Conservation (phyloP, 2,113 vertebrate species). For the Dromas ardeola region DNA sequence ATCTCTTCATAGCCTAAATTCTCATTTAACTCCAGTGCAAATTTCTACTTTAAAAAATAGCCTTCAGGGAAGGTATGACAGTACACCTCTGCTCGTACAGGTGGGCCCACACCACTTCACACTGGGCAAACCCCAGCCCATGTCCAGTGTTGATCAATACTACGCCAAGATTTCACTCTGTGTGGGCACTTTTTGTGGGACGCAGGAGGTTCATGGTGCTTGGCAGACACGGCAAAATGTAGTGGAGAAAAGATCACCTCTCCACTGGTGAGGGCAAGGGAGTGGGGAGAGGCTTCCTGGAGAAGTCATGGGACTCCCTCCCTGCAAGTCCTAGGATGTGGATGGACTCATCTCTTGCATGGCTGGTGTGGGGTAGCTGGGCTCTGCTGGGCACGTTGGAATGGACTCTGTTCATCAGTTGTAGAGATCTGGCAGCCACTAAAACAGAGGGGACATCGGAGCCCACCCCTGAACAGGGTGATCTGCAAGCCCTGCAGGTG, state of each 20-base stretch:
- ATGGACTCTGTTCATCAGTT: not conserved
- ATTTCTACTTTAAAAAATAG: not conserved
- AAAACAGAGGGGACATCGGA: not conserved
- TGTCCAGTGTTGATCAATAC: not conserved
- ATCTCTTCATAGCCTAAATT: not conserved
- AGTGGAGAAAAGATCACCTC: not conserved
- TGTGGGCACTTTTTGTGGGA: not conserved
- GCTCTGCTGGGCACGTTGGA: accelerated
- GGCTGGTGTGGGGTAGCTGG: not conserved
- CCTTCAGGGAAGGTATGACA: not conserved
- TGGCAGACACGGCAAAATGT: not conserved
- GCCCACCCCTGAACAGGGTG: not conserved
- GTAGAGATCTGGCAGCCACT: not conserved
- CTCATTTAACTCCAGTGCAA: not conserved
- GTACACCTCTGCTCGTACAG: not conserved
- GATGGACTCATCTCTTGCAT: not conserved
- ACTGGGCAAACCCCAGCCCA: not conserved
- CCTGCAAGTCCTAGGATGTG: not conserved
- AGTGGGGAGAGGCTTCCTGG: not conserved
- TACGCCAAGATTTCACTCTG: not conserved
- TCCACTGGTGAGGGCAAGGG: not conserved
- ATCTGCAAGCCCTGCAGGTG: not conserved
- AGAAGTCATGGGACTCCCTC: not conserved
- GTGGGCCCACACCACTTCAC: not conserved
- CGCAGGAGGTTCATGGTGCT: accelerated